phyloP scores from a whole-genome alignment of 2,888 invertebrate genomes.

The Archips crataeganus region DNA sequence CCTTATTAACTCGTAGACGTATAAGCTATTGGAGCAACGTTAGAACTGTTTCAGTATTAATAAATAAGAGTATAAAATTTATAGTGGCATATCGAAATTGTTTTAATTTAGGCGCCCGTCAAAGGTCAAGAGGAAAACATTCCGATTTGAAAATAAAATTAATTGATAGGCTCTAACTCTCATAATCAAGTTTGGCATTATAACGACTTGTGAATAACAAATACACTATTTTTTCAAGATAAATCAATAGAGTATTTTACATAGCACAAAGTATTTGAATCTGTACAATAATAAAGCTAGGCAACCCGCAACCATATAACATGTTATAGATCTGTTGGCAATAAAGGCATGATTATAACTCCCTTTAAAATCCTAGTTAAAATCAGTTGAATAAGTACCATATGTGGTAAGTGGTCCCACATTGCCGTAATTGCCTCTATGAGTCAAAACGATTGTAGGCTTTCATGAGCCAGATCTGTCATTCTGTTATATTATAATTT shows the following conservation, averaged over 20 bases:
- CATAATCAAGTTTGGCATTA: conserved; percentile 37
- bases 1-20: conserved; percentile 58
- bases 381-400: neutral
- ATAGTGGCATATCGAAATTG: conserved; percentile 69
- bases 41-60: conserved; percentile 79
- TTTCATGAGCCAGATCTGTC: conserved; percentile 19
- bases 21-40: conserved; percentile 56
- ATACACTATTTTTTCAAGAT: conserved; percentile 47
- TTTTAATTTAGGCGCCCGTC: conserved; percentile 46
- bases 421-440: neutral
- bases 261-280: conserved; percentile 36
- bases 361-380: neutral
- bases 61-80: conserved; percentile 60
- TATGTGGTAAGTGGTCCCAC: neutral
- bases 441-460: neutral
- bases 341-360: neutral
- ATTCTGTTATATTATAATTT: conserved; percentile 19
- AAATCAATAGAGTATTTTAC: conserved; percentile 38
- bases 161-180: conserved; percentile 52
- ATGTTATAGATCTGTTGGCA: neutral
- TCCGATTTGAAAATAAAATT: conserved; percentile 50
- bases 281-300: conserved; percentile 30
- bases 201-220: conserved; percentile 32
- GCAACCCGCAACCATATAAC: neutral
- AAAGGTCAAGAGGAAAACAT: conserved; percentile 50